phyloP scores from a whole-genome alignment of 2,888 invertebrate species.

The Tryphoninae sp. region DNA sequence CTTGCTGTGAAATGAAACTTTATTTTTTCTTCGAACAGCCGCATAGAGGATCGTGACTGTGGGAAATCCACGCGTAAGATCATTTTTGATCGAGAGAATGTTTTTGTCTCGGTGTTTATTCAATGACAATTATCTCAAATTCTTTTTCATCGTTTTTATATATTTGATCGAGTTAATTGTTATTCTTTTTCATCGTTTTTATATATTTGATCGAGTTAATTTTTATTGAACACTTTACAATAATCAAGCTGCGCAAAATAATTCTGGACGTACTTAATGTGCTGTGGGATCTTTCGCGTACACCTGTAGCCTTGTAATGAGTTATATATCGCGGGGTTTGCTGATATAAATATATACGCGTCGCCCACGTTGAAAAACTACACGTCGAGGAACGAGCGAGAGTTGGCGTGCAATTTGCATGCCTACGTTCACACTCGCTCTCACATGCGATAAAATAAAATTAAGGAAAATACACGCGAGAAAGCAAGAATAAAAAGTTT shows the following conservation, averaged over 20 bases:
- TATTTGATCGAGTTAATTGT: not conserved
- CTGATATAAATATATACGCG: slow-evolving; percentile 16
- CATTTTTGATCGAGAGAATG: not conserved
- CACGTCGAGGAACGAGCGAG: slow-evolving; percentile 15
- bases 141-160: not conserved
- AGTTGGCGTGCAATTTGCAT: slow-evolving; percentile 44
- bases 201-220: not conserved
- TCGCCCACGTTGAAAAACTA: slow-evolving; percentile 10
- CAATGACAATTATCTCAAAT: not conserved
- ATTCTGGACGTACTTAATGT: no score
- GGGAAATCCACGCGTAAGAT: not conserved
- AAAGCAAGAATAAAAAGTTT: not conserved
- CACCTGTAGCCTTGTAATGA: slow-evolving; percentile 5
- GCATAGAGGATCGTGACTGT: not conserved
- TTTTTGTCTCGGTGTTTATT: not conserved
- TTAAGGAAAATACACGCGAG: slow-evolving; percentile 36
- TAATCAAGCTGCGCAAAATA: not conserved
- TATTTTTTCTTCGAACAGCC: not conserved
- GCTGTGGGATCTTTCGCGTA: not conserved
- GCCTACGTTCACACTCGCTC: slow-evolving; percentile 29
- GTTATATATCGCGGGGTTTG: not conserved
- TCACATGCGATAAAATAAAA: slow-evolving; percentile 46
- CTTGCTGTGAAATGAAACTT: not conserved
- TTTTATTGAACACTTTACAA: not conserved
- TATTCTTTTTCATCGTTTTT: not conserved